Evolutionary conservation across 1,140 invertebrate genomes (phyloP).

Genomic region (Nebria ingens): DNA sequence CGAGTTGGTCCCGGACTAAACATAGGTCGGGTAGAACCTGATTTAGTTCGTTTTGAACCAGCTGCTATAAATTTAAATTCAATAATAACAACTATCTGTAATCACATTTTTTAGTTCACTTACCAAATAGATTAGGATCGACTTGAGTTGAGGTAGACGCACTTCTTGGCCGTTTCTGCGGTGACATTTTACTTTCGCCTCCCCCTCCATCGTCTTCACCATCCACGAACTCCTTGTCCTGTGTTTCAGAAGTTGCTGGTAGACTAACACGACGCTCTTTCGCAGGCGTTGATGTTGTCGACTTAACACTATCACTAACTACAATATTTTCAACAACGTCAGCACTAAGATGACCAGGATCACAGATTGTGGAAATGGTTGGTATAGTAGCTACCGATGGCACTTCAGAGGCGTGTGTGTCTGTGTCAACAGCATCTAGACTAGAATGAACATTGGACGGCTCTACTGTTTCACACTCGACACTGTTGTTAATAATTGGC

Average conservation of each 20-base stretch:
- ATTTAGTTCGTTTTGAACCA: slow-evolving; percentile 41
- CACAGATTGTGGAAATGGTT: slow-evolving; percentile 62
- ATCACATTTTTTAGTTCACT: slow-evolving; percentile 22
- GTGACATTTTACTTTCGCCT: slow-evolving; percentile 35
- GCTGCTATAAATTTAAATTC: slow-evolving; percentile 7
- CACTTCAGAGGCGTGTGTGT: slow-evolving; percentile 39
- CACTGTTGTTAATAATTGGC: slow-evolving; percentile 35
- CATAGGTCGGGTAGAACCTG: slow-evolving; percentile 60
- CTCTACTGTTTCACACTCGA: slow-evolving; percentile 39
- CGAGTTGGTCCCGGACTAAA: slow-evolving; percentile 91
- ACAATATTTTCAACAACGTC: slow-evolving; percentile 39
- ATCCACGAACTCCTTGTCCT: slow-evolving; percentile 26
- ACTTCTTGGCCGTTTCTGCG: slow-evolving; percentile 57
- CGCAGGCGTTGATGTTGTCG: slow-evolving; percentile 15
- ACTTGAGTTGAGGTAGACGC: slow-evolving; percentile 69
- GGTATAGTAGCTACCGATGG: slow-evolving; percentile 53
- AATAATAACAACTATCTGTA: not conserved
- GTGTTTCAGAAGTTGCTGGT: slow-evolving; percentile 44
- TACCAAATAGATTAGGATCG: slow-evolving; percentile 71
- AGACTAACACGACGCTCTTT: slow-evolving; percentile 49
- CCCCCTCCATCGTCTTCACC: slow-evolving; percentile 23
- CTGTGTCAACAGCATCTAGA: slow-evolving; percentile 32
- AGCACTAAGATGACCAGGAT: slow-evolving; percentile 43
- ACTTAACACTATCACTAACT: slow-evolving; percentile 32
- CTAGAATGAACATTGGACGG: slow-evolving; percentile 50